Base-by-base conservation (phyloP, 2,888 invertebrate species). In the Druceiella hillmani region DNA sequence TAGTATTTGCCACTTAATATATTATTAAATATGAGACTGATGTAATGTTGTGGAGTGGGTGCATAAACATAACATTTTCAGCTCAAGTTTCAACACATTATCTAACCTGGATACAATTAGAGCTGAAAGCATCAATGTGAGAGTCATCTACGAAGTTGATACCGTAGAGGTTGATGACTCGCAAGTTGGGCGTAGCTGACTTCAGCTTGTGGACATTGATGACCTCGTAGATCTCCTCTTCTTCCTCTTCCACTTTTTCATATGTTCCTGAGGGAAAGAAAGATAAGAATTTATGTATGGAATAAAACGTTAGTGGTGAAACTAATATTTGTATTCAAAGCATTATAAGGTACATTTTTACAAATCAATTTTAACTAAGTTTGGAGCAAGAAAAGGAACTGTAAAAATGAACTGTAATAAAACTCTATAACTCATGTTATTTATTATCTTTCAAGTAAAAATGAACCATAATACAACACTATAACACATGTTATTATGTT, bases 191-290 rank as follows among this genome's bases (percentile, higher is more conserved):
- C 0, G 97, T 95, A 3, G 97, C 97, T 1, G 94, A 90, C 66
- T 99, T 99, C 37, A 99, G 74, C 59, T 97, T 99, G 63, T 97
- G 95, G 15, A 99, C 94, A 71, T 99, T 99, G 52, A 99, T 94
- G 3, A 95, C 95, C 64, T 97, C 97, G 64, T 97, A 97, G 52
- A 98, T 95, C 70, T 99, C 99, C 58, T 99, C 99, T 56, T 99
- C 98, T 55, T 97, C 98, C 57, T 98, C 97, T 60, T 97, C 94
- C 3, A 94, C 85, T 60, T 95, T 95, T 59, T 97, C 97, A 58
- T 97, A 97, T 0, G 95, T 97, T 9, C 95, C 87, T 87, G 58
- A 20, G 14, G 7, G 5, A 11, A n/a, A 7, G 17, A 13, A 31
- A 5, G 5, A 16, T 33, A n/a, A n/a, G n/a, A n/a, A n/a, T n/a